Evolutionary conservation across 2,888 invertebrate species (phyloP).

Genomic region (Cerceris ruficornis): DNA sequence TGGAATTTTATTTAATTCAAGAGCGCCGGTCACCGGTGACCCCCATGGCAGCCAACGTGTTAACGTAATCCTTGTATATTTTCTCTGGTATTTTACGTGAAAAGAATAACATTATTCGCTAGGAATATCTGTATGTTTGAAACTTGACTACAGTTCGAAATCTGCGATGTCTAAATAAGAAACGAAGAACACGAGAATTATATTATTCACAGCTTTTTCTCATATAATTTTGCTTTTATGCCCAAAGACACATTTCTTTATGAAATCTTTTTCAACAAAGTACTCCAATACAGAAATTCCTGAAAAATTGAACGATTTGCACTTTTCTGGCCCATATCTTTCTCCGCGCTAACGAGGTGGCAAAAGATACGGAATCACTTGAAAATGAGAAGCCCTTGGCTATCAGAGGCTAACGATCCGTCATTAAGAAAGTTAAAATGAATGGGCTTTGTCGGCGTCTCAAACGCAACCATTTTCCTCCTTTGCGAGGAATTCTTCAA

Average conservation of each 20-base stretch:
- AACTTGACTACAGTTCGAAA: too few relatives aligned
- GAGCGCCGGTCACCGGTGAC: too few relatives aligned
- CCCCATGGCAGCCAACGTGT: too few relatives aligned
- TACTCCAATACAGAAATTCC: neutral
- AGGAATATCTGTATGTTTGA: too few relatives aligned
- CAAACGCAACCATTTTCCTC: constrained; percentile 49
- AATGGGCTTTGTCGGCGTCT: constrained; percentile 53
- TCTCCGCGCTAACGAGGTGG: constrained; percentile 30
- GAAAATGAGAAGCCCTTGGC: constrained; percentile 39
- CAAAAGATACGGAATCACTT: constrained; percentile 30
- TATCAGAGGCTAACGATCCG: constrained; percentile 56
- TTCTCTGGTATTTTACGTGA: too few relatives aligned
- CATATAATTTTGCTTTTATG: neutral
- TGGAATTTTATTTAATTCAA: too few relatives aligned
- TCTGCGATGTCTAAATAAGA: too few relatives aligned
- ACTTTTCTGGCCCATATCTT: neutral
- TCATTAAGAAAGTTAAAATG: constrained; percentile 64
- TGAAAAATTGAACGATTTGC: constrained; percentile 7
- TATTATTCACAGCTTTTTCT: too few relatives aligned
- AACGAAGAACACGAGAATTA: too few relatives aligned
- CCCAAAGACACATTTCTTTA: neutral
- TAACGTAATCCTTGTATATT: too few relatives aligned
- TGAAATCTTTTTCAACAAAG: neutral
- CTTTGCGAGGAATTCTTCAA: constrained; percentile 48
- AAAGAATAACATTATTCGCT: too few relatives aligned